Evolutionary conservation across 2,888 invertebrate genomes (phyloP).

Genomic region (Oscheius sp.): DNA sequence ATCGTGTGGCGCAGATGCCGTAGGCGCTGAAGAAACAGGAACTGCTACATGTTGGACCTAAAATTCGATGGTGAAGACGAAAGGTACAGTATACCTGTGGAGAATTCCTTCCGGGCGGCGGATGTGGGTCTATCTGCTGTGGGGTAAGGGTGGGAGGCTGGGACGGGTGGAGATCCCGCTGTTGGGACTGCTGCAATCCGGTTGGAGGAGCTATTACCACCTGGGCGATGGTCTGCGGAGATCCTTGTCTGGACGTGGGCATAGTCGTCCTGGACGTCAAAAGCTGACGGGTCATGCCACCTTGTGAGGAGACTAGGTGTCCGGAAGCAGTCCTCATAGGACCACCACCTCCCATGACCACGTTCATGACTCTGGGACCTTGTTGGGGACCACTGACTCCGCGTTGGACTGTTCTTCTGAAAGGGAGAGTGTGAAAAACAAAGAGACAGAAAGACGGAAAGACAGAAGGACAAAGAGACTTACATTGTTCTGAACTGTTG

Average conservation of each 20-base stretch:
- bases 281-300: conserved; percentile 10
- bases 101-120: not conserved
- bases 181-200: conserved; percentile 15
- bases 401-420: conserved; percentile 10
- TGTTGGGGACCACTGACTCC: not conserved
- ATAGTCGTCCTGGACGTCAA: conserved; percentile 1
- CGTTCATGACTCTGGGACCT: conserved; percentile 32
- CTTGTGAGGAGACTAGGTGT: not conserved
- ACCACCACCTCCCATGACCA: conserved; percentile 22
- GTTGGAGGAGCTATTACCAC: conserved; percentile 32
- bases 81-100: not conserved
- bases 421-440: not conserved
- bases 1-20: not conserved
- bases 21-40: not conserved
- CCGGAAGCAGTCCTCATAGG: not conserved
- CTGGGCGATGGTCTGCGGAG: conserved; percentile 37
- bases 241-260: not conserved
- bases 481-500: conserved; percentile 29
- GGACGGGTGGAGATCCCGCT: not conserved
- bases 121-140: not conserved
- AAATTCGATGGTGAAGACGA: not conserved
- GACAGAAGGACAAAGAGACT: not conserved
- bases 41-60: not conserved
- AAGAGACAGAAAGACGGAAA: not conserved
- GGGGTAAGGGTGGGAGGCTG: conserved; percentile 1